Percentiles rank a stretch among this genome's conserved stretches.
Evolutionary conservation across 2,113 vertebrate genomes (phyloP).

Genomic region (Manacus vitellinus): DNA sequence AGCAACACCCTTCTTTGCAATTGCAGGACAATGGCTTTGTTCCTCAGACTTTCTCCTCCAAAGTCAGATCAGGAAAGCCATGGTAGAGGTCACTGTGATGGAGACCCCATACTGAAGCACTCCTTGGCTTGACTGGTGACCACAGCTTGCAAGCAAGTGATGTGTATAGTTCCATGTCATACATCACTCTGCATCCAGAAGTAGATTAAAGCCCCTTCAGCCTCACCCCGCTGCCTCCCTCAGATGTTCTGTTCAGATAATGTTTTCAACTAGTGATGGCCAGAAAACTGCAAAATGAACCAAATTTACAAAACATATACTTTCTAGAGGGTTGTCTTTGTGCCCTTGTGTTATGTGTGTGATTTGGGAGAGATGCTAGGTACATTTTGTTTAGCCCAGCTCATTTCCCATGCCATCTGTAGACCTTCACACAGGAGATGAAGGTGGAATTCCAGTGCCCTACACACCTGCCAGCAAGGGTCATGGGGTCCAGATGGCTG

Average conservation of each 20-base stretch:
- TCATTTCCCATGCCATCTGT: neutral
- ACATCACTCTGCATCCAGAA: neutral
- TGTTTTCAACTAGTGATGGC: neutral
- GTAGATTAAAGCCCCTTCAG: neutral
- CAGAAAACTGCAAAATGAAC: neutral
- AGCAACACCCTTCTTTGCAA: neutral
- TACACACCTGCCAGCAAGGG: fast-evolving
- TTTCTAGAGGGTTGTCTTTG: neutral
- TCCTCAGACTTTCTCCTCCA: neutral
- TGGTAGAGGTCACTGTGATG: fast-evolving
- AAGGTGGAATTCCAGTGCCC: neutral
- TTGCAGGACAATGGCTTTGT: neutral
- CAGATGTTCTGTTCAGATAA: neutral
- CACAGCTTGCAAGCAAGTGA: neutral
- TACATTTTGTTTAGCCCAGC: neutral
- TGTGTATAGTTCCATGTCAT: fast-evolving
- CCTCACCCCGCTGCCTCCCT: neutral
- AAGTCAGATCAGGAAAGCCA: fast-evolving
- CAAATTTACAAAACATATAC: fast-evolving
- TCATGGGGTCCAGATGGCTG: neutral
- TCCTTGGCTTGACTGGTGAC: neutral
- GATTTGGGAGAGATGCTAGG: neutral
- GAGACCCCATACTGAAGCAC: neutral
- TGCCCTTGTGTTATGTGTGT: neutral
- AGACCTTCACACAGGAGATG: neutral